Conservation (phyloP, 2,113 vertebrate species). For the Anhinga rufa region DNA sequence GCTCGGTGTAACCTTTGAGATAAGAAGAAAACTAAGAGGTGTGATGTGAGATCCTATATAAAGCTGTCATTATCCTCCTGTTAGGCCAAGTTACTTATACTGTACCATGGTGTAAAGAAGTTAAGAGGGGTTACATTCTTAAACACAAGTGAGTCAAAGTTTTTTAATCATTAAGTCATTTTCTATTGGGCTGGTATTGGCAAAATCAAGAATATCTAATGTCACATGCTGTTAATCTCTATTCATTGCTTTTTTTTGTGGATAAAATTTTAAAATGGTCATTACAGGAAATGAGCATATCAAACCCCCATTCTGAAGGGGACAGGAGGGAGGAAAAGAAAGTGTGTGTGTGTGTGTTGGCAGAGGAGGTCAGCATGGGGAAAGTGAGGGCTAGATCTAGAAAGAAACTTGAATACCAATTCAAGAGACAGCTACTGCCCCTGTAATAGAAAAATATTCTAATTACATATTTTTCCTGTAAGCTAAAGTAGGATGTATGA, state of each 20-base stretch:
- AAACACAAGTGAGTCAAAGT: constrained; percentile 9
- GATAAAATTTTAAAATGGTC: background rate
- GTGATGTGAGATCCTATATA: constrained; percentile 71
- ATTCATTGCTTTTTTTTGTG: background rate
- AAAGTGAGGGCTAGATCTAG: background rate
- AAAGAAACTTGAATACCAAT: background rate
- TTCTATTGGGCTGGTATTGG: background rate
- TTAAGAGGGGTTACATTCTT: constrained; percentile 71
- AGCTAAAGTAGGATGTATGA: background rate
- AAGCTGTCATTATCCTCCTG: constrained; percentile 63
- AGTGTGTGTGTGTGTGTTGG: background rate
- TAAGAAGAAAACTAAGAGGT: constrained; percentile 67
- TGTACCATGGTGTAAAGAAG: constrained; percentile 62
- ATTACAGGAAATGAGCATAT: background rate
- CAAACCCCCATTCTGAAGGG: background rate
- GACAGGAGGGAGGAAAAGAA: background rate
- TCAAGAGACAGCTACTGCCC: background rate
- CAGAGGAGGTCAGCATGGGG: background rate
- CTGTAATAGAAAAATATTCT: background rate
- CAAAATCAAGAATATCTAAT: background rate
- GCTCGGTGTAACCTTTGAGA: constrained; percentile 63
- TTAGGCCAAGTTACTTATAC: constrained; percentile 58
- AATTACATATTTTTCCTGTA: background rate
- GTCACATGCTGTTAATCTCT: background rate
- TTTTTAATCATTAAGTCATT: background rate